Conservation (phyloP, 2,797 vertebrate genomes). For the Mus minutoides region DNA sequence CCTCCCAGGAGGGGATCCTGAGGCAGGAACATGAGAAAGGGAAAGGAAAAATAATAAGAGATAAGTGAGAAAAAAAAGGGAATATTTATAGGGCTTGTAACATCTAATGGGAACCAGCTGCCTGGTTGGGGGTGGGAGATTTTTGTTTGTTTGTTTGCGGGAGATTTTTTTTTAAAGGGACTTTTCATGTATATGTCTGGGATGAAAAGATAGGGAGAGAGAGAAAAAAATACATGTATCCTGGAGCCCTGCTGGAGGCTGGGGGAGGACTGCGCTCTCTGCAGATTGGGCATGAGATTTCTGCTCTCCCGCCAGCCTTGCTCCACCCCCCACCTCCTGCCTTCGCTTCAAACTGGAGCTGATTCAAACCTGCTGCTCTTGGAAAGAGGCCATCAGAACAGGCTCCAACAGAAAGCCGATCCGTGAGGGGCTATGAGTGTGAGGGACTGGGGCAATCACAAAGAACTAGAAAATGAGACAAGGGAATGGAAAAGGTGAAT, state of each 20-base stretch:
- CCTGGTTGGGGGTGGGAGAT: slow-evolving; percentile 37
- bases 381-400: slow-evolving; percentile 81
- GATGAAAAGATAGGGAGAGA: background rate
- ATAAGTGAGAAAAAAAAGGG: slow-evolving; percentile 83
- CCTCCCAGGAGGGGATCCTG: slow-evolving; percentile 78
- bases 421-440: slow-evolving; percentile 66
- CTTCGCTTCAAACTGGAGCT: slow-evolving; percentile 77
- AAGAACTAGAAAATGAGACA: slow-evolving; percentile 73
- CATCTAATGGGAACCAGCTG: slow-evolving; percentile 88
- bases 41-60: slow-evolving; percentile 86
- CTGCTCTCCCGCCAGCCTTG: slow-evolving; percentile 43
- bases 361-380: slow-evolving; percentile 82
- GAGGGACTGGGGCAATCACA: slow-evolving; percentile 65
- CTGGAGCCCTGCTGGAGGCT: background rate
- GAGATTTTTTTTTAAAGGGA: slow-evolving; percentile 39
- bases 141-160: slow-evolving; percentile 54
- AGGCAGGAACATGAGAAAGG: slow-evolving; percentile 80
- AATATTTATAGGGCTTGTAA: slow-evolving; percentile 83
- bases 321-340: slow-evolving; percentile 62
- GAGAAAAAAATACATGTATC: background rate
- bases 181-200: slow-evolving; percentile 70
- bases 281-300: slow-evolving; percentile 28
- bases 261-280: background rate
- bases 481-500: slow-evolving; percentile 77
- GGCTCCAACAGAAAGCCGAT: slow-evolving; percentile 81